Conservation (phyloP, 37 sponge, comb jelly and placozoan genomes). For the Theonella swinhoei region DNA sequence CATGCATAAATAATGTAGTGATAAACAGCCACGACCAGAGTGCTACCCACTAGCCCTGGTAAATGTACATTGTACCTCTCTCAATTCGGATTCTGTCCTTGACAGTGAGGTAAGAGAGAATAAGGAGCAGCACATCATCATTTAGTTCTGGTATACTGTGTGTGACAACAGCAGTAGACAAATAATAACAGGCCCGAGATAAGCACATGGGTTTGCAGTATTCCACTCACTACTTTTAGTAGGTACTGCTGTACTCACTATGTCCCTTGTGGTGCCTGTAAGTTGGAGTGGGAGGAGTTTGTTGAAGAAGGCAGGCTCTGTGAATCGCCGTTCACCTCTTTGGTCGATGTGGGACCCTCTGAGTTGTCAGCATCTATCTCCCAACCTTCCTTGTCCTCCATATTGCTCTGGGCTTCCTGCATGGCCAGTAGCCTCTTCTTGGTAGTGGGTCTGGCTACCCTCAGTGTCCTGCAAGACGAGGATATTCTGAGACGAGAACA, state of each 20-base stretch:
- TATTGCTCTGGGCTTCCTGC: too few relatives aligned
- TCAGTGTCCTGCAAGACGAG: not conserved
- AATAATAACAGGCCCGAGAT: not conserved
- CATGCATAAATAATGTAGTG: not conserved
- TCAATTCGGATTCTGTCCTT: conserved; percentile 48
- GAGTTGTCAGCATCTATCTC: not conserved
- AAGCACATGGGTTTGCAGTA: too few relatives aligned
- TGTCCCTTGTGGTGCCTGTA: too few relatives aligned
- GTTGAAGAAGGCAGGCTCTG: too few relatives aligned
- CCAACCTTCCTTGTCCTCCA: not conserved
- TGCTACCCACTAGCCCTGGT: too few relatives aligned
- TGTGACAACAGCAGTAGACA: not conserved
- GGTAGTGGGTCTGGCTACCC: not conserved
- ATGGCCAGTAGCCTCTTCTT: conserved; percentile 35
- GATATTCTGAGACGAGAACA: too few relatives aligned
- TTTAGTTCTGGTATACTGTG: conserved; percentile 11
- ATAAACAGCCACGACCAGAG: too few relatives aligned
- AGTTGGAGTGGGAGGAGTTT: too few relatives aligned
- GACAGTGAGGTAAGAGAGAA: conserved; percentile 49
- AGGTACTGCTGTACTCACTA: too few relatives aligned
- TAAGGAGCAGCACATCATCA: conserved; percentile 34
- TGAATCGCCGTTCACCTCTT: too few relatives aligned
- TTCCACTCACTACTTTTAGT: too few relatives aligned
- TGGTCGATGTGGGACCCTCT: too few relatives aligned
- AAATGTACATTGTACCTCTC: conserved; percentile 51